A percentile compares a stretch with the other conserved stretches of the same genome.
Conservation (phyloP, 2,888 invertebrate genomes). For the Phymatocera aterrima region DNA sequence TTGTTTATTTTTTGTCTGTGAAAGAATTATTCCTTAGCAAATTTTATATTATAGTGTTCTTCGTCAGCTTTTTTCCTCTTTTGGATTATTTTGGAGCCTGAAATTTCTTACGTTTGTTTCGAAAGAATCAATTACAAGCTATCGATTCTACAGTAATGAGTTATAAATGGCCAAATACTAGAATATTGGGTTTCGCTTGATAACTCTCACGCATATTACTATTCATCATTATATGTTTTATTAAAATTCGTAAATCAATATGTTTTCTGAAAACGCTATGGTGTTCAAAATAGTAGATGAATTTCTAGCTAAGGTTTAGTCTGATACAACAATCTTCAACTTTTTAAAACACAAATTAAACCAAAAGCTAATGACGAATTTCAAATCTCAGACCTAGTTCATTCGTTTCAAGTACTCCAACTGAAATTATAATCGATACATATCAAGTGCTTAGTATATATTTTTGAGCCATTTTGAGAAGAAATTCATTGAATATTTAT, state of each 20-base stretch:
- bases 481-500: neutral
- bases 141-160: neutral
- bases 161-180: neutral
- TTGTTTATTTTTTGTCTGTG: no score
- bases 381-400: neutral
- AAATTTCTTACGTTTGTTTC: neutral
- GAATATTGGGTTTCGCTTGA: slow-evolving; percentile 5
- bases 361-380: neutral
- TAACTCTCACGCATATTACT: neutral
- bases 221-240: slow-evolving; percentile 23
- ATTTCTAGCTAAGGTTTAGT: neutral
- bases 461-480: neutral
- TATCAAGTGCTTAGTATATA: neutral
- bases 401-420: neutral
- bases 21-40: slow-evolving; percentile 6
- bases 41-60: slow-evolving; percentile 22
- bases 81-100: no score
- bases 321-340: neutral
- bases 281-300: neutral
- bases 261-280: neutral
- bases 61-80: no score
- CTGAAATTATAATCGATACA: neutral
- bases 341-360: neutral
- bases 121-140: neutral
- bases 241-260: neutral